phyloP scores from a whole-genome alignment of 1,140 invertebrate species.

The Thaumatotibia leucotreta region DNA sequence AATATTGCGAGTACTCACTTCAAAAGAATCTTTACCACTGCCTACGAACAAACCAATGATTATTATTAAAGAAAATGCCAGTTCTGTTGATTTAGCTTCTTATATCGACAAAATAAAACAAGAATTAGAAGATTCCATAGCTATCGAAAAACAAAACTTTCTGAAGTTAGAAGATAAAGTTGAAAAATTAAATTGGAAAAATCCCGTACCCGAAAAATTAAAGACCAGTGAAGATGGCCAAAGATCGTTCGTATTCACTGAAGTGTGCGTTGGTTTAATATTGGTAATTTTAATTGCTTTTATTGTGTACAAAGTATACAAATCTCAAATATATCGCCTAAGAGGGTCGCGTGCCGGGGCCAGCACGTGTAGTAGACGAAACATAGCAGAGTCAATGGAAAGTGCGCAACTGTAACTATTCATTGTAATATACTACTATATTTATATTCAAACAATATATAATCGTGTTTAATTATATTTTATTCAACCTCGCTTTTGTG shows the following conservation, averaged over 20 bases:
- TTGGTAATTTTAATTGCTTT: slow-evolving; percentile 29
- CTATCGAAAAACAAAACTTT: slow-evolving; percentile 25
- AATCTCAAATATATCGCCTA: slow-evolving; percentile 24
- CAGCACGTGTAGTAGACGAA: slow-evolving; percentile 22
- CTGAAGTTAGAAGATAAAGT: slow-evolving; percentile 23
- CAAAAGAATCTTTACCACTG: background rate
- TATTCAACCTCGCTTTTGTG: too few species aligned
- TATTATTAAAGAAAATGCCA: slow-evolving; percentile 11
- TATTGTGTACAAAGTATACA: slow-evolving; percentile 35
- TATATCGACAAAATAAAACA: slow-evolving; percentile 28
- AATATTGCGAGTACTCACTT: slow-evolving; percentile 17
- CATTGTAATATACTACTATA: too few species aligned
- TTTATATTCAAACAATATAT: too few species aligned
- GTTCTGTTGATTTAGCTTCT: slow-evolving; percentile 13
- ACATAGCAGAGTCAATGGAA: slow-evolving; percentile 30
- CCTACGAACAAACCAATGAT: background rate
- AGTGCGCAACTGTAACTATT: slow-evolving; percentile 31
- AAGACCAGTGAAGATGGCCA: slow-evolving; percentile 4
- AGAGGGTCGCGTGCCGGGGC: slow-evolving; percentile 16
- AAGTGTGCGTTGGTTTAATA: slow-evolving; percentile 32
- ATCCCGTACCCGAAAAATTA: slow-evolving; percentile 22
- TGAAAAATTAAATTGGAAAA: slow-evolving; percentile 9
- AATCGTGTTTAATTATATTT: too few species aligned
- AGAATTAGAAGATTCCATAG: slow-evolving; percentile 24
- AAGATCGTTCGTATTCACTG: slow-evolving; percentile 24